phyloP scores from a whole-genome alignment of 2,888 invertebrate genomes.

The Digitonthophagus gazella region DNA sequence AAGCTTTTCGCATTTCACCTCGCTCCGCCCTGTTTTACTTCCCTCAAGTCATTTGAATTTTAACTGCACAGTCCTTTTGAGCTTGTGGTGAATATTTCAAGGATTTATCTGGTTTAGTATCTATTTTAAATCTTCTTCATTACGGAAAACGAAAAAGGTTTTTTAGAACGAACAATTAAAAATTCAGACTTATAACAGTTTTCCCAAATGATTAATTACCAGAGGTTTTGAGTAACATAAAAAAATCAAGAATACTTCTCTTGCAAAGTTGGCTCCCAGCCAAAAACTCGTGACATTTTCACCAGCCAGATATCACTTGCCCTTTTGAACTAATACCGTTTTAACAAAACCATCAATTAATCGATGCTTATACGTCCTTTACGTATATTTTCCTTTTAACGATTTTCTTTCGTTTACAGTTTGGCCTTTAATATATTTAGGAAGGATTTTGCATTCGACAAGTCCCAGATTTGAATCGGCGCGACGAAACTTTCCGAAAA shows the following conservation, averaged over 20 bases:
- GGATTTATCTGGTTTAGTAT: not conserved
- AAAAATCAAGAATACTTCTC: not conserved
- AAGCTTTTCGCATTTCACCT: not conserved
- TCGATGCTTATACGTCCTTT: too few species aligned
- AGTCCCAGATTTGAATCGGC: not conserved
- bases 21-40: not conserved
- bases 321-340: not conserved
- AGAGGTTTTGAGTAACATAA: not conserved
- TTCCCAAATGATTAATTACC: not conserved
- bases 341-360: not conserved
- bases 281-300: not conserved
- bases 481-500: not conserved
- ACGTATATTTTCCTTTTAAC: too few species aligned
- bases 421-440: not conserved
- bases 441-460: not conserved
- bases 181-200: not conserved
- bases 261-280: not conserved
- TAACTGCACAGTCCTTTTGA: not conserved
- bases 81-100: not conserved
- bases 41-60: not conserved
- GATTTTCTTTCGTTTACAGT: too few species aligned
- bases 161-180: too few species aligned
- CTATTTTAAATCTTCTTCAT: too few species aligned
- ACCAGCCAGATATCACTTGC: not conserved
- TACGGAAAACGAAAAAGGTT: too few species aligned